A percentile compares a stretch with the other conserved stretches of the same genome.
Evolutionary conservation across 2,888 invertebrate genomes (phyloP).

Genomic region (Malthinus seriepunctatus): DNA sequence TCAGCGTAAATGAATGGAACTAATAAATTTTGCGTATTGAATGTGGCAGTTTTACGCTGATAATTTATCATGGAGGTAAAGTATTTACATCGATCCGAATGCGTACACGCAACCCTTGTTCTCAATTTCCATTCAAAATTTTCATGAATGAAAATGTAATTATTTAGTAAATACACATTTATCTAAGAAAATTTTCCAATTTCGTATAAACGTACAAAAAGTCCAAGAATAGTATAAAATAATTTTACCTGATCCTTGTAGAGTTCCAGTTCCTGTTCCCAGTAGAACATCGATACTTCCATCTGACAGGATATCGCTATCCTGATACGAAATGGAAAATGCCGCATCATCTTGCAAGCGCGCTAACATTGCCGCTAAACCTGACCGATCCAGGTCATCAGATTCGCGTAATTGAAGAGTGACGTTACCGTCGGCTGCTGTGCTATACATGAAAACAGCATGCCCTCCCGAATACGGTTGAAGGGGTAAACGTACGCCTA

Average conservation of each 20-base stretch:
- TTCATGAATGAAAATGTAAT: too few species aligned
- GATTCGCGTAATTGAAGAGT: conserved; percentile 67
- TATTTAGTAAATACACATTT: too few species aligned
- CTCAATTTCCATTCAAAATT: too few species aligned
- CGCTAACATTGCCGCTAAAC: conserved; percentile 56
- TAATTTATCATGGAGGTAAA: too few species aligned
- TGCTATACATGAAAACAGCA: conserved; percentile 72
- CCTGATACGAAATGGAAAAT: conserved; percentile 74
- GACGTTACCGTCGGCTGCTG: conserved; percentile 66
- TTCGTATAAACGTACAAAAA: too few species aligned
- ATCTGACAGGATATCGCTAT: conserved; percentile 74
- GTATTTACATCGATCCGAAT: too few species aligned
- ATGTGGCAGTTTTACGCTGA: too few species aligned
- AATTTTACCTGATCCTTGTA: conserved; percentile 46
- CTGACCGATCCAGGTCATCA: conserved; percentile 54
- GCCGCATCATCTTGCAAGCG: conserved; percentile 65
- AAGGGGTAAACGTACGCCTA: conserved; percentile 58
- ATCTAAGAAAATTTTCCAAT: too few species aligned
- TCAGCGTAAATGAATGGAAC: too few species aligned
- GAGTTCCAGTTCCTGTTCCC: conserved; percentile 62
- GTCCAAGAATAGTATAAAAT: conserved; percentile 3
- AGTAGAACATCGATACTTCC: conserved; percentile 59
- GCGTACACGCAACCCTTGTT: too few species aligned
- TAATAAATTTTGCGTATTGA: too few species aligned
- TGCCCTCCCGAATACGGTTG: conserved; percentile 62